Evolutionary conservation across 2,797 vertebrate genomes (phyloP), one percentile per base, ranked within the genome.

Genomic region (Lutjanus campechanus): DNA sequence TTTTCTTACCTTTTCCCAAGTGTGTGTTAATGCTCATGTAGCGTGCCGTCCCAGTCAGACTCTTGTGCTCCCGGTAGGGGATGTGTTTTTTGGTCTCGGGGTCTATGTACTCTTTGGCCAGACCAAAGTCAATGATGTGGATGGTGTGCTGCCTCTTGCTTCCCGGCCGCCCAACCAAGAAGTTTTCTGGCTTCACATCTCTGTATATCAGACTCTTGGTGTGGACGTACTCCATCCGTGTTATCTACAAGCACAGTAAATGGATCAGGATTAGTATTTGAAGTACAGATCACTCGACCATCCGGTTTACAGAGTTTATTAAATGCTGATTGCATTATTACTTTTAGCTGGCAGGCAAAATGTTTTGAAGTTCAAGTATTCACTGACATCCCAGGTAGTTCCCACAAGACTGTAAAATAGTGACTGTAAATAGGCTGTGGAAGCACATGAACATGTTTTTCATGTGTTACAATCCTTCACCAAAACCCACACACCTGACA

Each of bases 31-130:
- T 99, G 95, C 98, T 99, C 98, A 99, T 99, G 92, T 99, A 99
- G 85, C 98, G 97, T 0, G 98, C 98, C 0, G 98, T 99, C 90
- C 98, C 98, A 2, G 98, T 99, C 92, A 99, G 94, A 95, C 98
- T 99, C 95, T 99, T 99, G 96, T 99, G 98, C 96, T 99, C 98
- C 91, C 98, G 95, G 95, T 99, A 99, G 0, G 98, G 98, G 97
- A 99, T 99, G 96, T 99, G 98, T 97, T 99, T 99, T 97, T 98
- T 98, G 96, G 98, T 99, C 97, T 99, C 98, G 0, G 98, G 97
- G 95, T 99, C 98, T 19, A 99, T 98, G 89, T 99, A 99, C 92
- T 99, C 98, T 97, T 99, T 99, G 96, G 98, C 98, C 95, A 99
- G 96, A 93, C 98, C 98, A 86, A 99, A 99, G 96, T 99, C 98